These are phyloP conservation scores for Melipona quadrifasciata DNA, from an alignment of 1,140 invertebrate genomes.

Conservation along the genomic window DNA sequence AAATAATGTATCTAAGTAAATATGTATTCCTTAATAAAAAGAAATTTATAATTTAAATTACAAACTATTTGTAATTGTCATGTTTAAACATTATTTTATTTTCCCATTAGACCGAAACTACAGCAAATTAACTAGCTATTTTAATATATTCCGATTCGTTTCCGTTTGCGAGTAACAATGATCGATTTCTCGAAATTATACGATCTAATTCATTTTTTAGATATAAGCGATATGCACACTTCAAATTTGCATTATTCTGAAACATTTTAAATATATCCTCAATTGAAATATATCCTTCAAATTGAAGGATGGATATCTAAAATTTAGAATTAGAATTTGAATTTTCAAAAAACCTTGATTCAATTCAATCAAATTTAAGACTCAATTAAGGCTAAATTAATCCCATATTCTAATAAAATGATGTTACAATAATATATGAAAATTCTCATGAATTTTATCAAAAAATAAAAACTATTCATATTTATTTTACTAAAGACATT, in stretches of 20 bases:
- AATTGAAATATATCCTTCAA: too few species aligned
- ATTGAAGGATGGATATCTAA: background rate
- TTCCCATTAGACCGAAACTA: background rate
- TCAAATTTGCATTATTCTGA: background rate
- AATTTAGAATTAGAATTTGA: background rate
- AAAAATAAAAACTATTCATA: background rate
- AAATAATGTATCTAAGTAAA: background rate
- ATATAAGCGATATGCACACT: background rate
- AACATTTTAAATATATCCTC: background rate
- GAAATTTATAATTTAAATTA: background rate
- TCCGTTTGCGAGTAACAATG: background rate
- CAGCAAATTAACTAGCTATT: background rate
- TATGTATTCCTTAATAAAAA: background rate
- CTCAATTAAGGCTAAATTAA: background rate
- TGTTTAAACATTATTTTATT: background rate
- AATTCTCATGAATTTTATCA: background rate
- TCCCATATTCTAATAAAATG: background rate
- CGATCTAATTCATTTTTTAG: background rate
- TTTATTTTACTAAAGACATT: background rate
- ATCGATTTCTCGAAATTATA: background rate
- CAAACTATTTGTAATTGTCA: background rate
- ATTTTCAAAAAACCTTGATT: background rate
- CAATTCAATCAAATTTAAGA: background rate
- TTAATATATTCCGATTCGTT: background rate
- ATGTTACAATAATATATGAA: too few species aligned